These are phyloP conservation scores for Myripristis jacobus DNA, from an alignment of 2,797 vertebrate genomes.

Conservation along the genomic window DNA sequence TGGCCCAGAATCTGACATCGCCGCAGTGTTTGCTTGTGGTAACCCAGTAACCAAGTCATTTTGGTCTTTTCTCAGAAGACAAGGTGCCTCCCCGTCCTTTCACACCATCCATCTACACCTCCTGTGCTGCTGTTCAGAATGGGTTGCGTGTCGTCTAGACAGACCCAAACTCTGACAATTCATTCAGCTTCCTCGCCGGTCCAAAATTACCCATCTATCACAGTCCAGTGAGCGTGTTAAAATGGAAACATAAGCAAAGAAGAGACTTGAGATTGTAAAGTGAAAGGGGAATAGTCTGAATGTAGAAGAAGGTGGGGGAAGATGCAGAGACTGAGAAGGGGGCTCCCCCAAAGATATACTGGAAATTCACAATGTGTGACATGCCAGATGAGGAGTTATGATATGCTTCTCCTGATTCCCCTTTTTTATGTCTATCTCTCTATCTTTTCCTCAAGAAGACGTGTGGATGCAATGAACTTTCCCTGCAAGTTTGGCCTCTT, in stretches of 20 bases:
- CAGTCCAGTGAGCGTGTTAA: slow-evolving; percentile 34
- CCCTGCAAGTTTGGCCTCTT: slow-evolving; percentile 21
- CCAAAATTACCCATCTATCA: neutral
- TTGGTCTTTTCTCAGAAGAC: slow-evolving; percentile 60
- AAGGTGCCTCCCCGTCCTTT: slow-evolving; percentile 67
- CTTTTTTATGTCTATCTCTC: slow-evolving; percentile 19
- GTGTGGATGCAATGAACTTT: neutral
- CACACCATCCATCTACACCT: slow-evolving; percentile 6
- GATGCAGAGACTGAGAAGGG: slow-evolving; percentile 49
- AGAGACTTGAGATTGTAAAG: slow-evolving; percentile 8
- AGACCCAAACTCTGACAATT: neutral
- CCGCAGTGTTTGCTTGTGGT: slow-evolving; percentile 50
- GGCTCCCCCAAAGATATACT: slow-evolving; percentile 50
- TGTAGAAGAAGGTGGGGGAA: slow-evolving; percentile 77
- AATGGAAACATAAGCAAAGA: slow-evolving; percentile 40
- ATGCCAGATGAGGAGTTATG: slow-evolving; percentile 36
- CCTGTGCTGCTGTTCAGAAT: neutral
- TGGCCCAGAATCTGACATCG: slow-evolving; percentile 26
- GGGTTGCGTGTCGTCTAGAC: neutral
- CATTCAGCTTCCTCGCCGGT: neutral
- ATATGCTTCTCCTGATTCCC: neutral
- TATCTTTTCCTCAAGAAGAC: slow-evolving; percentile 14
- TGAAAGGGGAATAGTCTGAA: slow-evolving; percentile 62
- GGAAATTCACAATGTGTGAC: slow-evolving; percentile 73
- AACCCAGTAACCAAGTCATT: slow-evolving; percentile 60